Evolutionary conservation across 2,113 vertebrate genomes (phyloP).

Genomic region (Eretmochelys imbricata): DNA sequence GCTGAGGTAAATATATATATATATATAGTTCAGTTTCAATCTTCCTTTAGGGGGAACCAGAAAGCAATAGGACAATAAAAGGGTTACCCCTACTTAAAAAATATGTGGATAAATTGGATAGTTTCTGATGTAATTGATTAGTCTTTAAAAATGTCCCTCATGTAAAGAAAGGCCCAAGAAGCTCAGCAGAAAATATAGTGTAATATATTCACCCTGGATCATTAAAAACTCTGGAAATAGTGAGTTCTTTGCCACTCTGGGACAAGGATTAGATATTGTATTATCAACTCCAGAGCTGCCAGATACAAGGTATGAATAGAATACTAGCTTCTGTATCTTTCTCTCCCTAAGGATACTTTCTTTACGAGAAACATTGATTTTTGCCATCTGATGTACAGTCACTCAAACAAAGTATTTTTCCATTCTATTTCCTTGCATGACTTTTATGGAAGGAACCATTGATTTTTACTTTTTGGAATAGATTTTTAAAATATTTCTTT

Average conservation of each 20-base stretch:
- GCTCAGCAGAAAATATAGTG: neutral
- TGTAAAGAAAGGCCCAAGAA: neutral
- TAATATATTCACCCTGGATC: conserved; percentile 32
- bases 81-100: neutral
- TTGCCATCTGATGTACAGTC: conserved; percentile 45
- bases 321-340: neutral
- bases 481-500: conserved; percentile 32
- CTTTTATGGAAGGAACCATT: conserved; percentile 50
- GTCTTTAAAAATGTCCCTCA: neutral
- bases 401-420: conserved; percentile 52
- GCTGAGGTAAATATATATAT: neutral
- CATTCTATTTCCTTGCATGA: conserved; percentile 36
- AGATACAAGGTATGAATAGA: neutral
- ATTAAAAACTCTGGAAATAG: conserved; percentile 50
- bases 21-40: neutral
- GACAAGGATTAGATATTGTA: conserved; percentile 45
- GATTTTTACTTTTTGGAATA: conserved; percentile 46
- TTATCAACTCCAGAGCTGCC: conserved; percentile 48
- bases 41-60: neutral
- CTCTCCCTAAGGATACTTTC: conserved; percentile 36
- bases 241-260: neutral
- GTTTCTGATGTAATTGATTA: conserved; percentile 20
- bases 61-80: neutral
- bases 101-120: neutral
- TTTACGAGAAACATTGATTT: conserved; percentile 67